Conservation (phyloP, 2,113 vertebrate species). For the Laticauda laticaudata region DNA sequence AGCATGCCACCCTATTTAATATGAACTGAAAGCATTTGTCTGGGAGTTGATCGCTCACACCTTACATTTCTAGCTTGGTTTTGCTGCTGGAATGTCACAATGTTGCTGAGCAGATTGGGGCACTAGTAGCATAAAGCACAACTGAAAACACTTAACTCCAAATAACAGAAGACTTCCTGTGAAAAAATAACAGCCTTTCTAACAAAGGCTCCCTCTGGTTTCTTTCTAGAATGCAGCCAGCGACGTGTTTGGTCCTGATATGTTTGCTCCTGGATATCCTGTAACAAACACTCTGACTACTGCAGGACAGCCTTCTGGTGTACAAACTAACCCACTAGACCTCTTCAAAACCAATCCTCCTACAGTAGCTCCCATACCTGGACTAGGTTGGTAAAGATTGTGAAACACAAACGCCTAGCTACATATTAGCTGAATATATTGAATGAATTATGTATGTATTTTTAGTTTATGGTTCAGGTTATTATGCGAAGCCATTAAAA, state of each 20-base stretch:
- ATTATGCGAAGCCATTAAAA: not conserved
- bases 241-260: slow-evolving; percentile 79
- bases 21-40: not conserved
- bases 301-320: slow-evolving; percentile 48
- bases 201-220: not conserved
- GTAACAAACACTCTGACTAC: slow-evolving; percentile 47
- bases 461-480: not conserved
- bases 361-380: slow-evolving; percentile 13
- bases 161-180: not conserved
- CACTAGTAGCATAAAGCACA: not conserved
- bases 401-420: not conserved
- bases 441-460: not conserved
- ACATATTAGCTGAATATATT: not conserved
- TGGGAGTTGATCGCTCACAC: not conserved
- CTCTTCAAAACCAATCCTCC: slow-evolving; percentile 72
- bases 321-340: slow-evolving; percentile 59
- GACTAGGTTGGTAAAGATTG: slow-evolving; percentile 66
- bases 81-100: not conserved
- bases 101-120: not conserved
- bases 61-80: not conserved
- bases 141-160: not conserved
- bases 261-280: slow-evolving; percentile 67
- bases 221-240: slow-evolving; percentile 69
- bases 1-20: not conserved
- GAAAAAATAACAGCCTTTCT: not conserved